A percentile compares a stretch with the other conserved stretches of the same genome.
Conservation (phyloP, 2,888 invertebrate species). For the Machimus rusticus region DNA sequence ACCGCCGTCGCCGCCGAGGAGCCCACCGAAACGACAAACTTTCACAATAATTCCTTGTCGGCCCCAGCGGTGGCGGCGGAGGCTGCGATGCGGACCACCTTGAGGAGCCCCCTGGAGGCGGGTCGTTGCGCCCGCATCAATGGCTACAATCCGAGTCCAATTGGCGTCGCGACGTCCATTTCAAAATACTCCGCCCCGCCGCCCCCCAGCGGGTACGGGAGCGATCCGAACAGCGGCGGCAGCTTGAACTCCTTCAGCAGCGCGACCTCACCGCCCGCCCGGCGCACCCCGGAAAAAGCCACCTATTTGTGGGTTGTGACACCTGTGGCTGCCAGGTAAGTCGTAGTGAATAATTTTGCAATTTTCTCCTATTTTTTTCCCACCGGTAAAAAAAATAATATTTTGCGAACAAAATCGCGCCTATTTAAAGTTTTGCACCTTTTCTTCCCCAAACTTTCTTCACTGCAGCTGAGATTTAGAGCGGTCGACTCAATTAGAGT, state of each 20-base stretch:
- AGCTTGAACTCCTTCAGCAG: slow-evolving; percentile 20
- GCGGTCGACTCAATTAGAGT: not conserved
- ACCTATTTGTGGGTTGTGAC: slow-evolving; percentile 61
- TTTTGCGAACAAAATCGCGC: not conserved
- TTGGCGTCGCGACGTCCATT: not conserved
- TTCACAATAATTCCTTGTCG: slow-evolving; percentile 23
- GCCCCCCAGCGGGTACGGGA: slow-evolving; percentile 36
- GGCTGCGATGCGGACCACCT: not conserved
- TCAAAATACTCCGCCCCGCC: not conserved
- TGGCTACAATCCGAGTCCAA: slow-evolving; percentile 18
- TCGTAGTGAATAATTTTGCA: slow-evolving; percentile 53
- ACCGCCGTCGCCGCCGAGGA: not conserved
- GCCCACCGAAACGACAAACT: slow-evolving; percentile 1
- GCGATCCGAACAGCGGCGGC: slow-evolving; percentile 42
- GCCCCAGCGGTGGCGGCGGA: not conserved
- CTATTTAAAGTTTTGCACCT: not conserved
- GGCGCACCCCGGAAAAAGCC: slow-evolving; percentile 33
- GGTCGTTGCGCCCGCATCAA: slow-evolving; percentile 31
- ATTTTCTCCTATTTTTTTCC: not conserved
- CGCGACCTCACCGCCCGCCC: not conserved
- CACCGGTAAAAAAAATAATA: not conserved
- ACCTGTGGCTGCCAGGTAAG: slow-evolving; percentile 63
- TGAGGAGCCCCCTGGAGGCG: not conserved
- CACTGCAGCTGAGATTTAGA: not conserved
- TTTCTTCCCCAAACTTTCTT: not conserved